Conservation (phyloP, 2,888 invertebrate species). For the Epiblema foenella region DNA sequence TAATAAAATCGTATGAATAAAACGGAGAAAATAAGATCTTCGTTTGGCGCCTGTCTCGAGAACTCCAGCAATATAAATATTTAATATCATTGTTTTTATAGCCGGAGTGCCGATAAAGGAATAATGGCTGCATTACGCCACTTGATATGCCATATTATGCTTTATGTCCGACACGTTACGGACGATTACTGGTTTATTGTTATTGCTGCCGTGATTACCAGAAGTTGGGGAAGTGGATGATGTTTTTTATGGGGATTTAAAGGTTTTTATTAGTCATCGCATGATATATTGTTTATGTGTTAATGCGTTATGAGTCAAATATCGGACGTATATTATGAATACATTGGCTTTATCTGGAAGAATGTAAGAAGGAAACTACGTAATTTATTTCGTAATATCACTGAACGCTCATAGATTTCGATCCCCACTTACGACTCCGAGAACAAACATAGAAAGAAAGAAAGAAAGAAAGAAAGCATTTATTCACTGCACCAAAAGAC, state of each 20-base stretch:
- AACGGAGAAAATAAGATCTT: background rate
- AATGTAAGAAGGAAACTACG: background rate
- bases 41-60: constrained; percentile 30
- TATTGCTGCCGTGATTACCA: constrained; percentile 57
- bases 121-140: constrained; percentile 63
- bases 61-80: constrained; percentile 61
- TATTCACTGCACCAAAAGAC: too few species aligned
- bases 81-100: constrained; percentile 61
- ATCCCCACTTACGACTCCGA: too few species aligned
- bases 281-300: constrained; percentile 40
- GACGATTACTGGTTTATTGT: constrained; percentile 58
- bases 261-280: constrained; percentile 51
- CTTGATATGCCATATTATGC: constrained; percentile 61
- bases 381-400: background rate
- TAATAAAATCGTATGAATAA: background rate
- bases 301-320: constrained; percentile 30
- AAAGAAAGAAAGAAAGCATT: too few species aligned
- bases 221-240: constrained; percentile 56
- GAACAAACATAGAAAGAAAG: too few species aligned
- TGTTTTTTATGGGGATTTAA: constrained; percentile 63
- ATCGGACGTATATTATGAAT: constrained; percentile 2
- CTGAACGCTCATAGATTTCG: too few species aligned
- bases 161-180: constrained; percentile 58
- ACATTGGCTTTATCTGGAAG: background rate
- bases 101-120: constrained; percentile 64